A percentile compares a stretch with the other conserved stretches of the same genome.
phyloP scores from a whole-genome alignment of 2,888 invertebrate genomes.

The Lordiphosa fenestrarum region DNA sequence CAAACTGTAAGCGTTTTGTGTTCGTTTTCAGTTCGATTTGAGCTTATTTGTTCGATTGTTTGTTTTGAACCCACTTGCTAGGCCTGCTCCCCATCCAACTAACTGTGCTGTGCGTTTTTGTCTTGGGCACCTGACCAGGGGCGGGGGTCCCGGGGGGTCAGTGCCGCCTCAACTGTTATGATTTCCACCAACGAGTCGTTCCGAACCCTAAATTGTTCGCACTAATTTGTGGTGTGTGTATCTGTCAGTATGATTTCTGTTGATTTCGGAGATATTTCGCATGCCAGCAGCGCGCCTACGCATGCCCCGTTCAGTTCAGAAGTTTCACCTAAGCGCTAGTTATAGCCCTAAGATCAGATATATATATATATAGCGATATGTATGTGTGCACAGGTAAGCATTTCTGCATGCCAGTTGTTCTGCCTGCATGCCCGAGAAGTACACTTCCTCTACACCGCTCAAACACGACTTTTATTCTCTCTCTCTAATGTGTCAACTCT shows the following conservation, averaged over 20 bases:
- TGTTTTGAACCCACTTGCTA: conserved; percentile 34
- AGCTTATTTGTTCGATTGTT: conserved; percentile 40
- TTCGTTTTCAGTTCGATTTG: conserved; percentile 35
- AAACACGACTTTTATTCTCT: no score
- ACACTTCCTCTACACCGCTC: no score
- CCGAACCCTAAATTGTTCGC: conserved; percentile 38
- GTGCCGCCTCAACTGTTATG: no score
- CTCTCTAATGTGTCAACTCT: no score
- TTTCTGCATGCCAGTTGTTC: not conserved
- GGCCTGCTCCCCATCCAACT: conserved; percentile 36
- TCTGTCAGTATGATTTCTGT: conserved; percentile 7
- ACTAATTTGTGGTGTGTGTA: conserved; percentile 73
- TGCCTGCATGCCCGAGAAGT: no score
- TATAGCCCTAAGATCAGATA: conserved; percentile 1
- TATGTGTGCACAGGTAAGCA: conserved; percentile 6
- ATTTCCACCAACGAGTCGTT: conserved; percentile 20
- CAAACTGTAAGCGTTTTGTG: conserved; percentile 40
- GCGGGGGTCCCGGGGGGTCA: no score
- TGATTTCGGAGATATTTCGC: conserved; percentile 3
- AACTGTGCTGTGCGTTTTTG: conserved; percentile 15
- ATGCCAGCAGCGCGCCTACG: conserved; percentile 62
- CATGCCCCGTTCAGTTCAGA: conserved; percentile 39
- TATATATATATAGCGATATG: conserved; percentile 1
- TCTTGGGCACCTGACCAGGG: conserved; percentile 22
- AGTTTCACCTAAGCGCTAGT: not conserved